Base-by-base conservation (phyloP, 2,888 invertebrate species). In the Rhopalosiphum nymphaeae region DNA sequence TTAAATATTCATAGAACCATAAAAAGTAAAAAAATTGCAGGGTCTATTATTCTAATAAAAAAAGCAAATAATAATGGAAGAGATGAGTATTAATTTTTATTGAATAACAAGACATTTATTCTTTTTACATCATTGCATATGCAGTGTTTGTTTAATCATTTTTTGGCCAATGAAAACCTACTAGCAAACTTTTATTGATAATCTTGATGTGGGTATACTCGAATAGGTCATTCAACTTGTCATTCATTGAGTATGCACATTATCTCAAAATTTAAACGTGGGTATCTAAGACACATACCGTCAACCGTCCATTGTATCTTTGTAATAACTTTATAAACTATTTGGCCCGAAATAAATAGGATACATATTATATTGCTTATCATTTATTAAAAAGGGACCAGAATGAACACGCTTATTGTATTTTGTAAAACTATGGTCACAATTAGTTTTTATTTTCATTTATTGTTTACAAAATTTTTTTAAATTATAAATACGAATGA, bases 211-310 rank as follows among this genome's bases (percentile, higher is more conserved):
- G 92, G 92, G 92, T 88, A 85, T 89, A 90, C 49, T 86, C 89
- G 84, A 61, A 90, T 86, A 90, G 93, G 93, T 94, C 90, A n/a
- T 94, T 93, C 93, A 93, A 93, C 93, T 93, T 93, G 89, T 89
- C 93, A 93, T 56, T 94, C 86, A 87, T 67, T 44, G 85, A 92
- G 88, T 88, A 67, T 61, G 87, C 57, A n/a, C 87, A 61, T 92
- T 92, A 92, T 49, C 88, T 67, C 29, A 88, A 93, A 78, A 78
- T 89, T 49, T 78, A n/a, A 53, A 93, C 92, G 92, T 93, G 92
- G 92, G 92, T 56, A 91, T 56, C n/a, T 91, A 87, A 61, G 53
- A 87, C 16, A 88, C 92, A 67, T 92, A 92, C 49, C 92, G n/a
- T 78, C 56, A 88, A 92, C 67, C 92, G n/a, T 78, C 56, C 53